Percentiles rank a stretch among this genome's conserved stretches.
Conservation (phyloP, 1,140 invertebrate species). For the Callitettix versicolor region DNA sequence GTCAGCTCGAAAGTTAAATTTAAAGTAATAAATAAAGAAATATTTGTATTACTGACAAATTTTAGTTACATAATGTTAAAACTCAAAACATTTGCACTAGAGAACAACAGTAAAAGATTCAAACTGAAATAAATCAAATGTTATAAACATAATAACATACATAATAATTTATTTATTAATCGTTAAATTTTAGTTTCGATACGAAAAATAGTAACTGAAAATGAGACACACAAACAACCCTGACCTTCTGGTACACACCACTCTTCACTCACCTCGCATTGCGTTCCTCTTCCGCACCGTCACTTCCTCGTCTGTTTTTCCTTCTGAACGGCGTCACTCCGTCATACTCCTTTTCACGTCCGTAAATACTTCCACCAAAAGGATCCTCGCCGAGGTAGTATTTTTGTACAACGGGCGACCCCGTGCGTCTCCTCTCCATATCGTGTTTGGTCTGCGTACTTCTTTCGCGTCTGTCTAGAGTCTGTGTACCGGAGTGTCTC, state of each 20-base stretch:
- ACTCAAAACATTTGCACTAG: no score
- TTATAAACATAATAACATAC: no score
- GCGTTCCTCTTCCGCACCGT: not conserved
- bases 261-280: constrained; percentile 11
- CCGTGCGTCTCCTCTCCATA: constrained; percentile 24
- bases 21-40: no score
- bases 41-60: no score
- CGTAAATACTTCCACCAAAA: constrained; percentile 66
- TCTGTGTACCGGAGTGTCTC: constrained; percentile 26
- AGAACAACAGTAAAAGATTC: no score
- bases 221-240: not conserved
- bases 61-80: no score
- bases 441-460: constrained; percentile 7
- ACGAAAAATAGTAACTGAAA: no score
- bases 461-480: constrained; percentile 26
- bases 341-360: constrained; percentile 65
- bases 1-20: no score
- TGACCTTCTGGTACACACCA: not conserved
- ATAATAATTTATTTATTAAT: no score
- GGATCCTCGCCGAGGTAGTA: constrained; percentile 77
- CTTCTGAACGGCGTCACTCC: constrained; percentile 39
- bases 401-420: constrained; percentile 41
- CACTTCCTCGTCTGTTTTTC: constrained; percentile 3
- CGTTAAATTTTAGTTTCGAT: no score
- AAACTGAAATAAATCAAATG: no score